Evolutionary conservation across 2,113 vertebrate species (phyloP), one percentile per base, ranked within the genome.

Genomic region (Campylomormyrus numenius): DNA sequence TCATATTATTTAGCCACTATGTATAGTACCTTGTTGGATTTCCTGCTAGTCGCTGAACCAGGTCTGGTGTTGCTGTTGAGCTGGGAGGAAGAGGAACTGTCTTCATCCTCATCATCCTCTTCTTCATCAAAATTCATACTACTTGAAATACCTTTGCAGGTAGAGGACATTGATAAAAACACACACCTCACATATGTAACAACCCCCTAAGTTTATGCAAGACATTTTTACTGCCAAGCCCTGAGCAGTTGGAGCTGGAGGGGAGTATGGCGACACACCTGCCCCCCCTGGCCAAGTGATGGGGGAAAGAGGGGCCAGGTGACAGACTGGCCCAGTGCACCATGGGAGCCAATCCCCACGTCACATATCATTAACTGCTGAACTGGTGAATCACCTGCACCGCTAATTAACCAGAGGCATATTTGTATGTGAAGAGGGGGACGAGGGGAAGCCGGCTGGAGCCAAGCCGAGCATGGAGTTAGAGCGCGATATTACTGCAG

Each of bases 61-160:
- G 98, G 98, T 24, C 98, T 95, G 0, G 98, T 98, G 95, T 97
- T 99, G 93, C 97, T 99, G 93, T 99, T 99, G 13, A 99, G 94
- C 93, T 99, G 98, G 27, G 98, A 99, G 80, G 98, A 99, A 92
- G 97, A 98, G 50, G 98, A 99, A 91, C 98, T 99, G 89, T 98
- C 97, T 94, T 98, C 98, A 42, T 99, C 98, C 7, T 99, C 98
- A 0, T 99, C 98, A 3, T 99, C 98, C 66, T 98, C 98, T 62
- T 99, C 98, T 93, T 99, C 97, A 92, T 98, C 98, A 92, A 99
- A 99, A 94, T 99, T 99, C 98, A 99, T 99, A 94, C 98, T 99
- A 94, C 98, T 98, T 88, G 98, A 99, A 95, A 98, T 98, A 88
- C 98, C 98, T 99, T 93, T 52, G 90, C 56, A 91, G 21, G 83